phyloP scores from a whole-genome alignment of 2,797 vertebrate genomes.

The Anniella stebbinsi region DNA sequence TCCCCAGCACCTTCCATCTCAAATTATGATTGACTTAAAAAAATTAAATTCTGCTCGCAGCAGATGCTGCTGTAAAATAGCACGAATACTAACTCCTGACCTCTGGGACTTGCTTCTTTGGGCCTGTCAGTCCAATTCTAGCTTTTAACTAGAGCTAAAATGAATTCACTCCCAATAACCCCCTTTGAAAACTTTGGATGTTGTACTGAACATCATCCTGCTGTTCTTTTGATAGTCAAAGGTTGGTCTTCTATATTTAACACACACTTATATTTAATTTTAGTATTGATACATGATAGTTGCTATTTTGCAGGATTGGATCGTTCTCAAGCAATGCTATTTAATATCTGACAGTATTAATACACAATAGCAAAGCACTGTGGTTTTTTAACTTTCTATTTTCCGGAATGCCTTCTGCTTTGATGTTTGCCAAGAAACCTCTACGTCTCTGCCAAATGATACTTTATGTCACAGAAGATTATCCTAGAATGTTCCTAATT shows the following conservation, averaged over 20 bases:
- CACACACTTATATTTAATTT: background rate
- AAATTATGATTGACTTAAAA: too few species aligned
- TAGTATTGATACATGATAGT: background rate
- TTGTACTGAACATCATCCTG: background rate
- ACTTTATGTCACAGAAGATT: background rate
- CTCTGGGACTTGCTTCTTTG: background rate
- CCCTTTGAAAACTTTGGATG: background rate
- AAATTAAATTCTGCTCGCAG: background rate
- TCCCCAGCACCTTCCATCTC: background rate
- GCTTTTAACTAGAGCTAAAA: background rate
- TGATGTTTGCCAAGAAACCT: background rate
- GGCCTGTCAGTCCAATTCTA: background rate
- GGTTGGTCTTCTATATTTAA: background rate
- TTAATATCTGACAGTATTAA: background rate
- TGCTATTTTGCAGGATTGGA: background rate
- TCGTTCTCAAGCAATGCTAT: background rate
- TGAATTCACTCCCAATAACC: too few species aligned
- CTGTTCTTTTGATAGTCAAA: background rate
- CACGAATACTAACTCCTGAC: background rate
- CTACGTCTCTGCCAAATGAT: background rate
- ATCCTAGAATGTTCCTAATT: background rate
- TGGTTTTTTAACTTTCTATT: background rate
- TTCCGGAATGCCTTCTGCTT: background rate
- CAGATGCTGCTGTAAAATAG: background rate
- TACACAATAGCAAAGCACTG: background rate